Evolutionary conservation across 2,888 invertebrate species (phyloP).

Genomic region (Junonia oenone): DNA sequence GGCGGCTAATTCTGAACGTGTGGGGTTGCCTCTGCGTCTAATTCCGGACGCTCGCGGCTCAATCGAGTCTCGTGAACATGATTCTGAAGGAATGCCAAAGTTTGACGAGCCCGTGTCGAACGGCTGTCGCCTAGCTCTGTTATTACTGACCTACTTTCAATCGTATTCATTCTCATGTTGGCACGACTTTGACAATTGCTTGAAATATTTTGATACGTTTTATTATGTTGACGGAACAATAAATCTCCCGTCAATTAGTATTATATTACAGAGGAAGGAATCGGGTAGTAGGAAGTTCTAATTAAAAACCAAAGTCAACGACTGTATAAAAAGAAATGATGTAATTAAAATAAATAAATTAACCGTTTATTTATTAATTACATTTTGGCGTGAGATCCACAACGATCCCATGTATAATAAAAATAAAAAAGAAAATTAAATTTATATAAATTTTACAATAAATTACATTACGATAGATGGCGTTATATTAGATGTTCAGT

Average conservation of each 20-base stretch:
- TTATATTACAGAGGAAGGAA: conserved; percentile 36
- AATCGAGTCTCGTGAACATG: neutral
- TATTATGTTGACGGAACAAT: neutral
- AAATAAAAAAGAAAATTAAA: conserved; percentile 78
- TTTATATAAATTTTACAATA: conserved; percentile 81
- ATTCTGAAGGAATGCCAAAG: conserved; percentile 11
- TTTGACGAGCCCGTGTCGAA: conserved; percentile 16
- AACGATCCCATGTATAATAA: conserved; percentile 78
- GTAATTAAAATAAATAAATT: conserved; percentile 82
- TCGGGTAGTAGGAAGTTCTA: conserved; percentile 40
- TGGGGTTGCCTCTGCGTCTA: conserved; percentile 52
- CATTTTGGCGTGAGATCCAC: conserved; percentile 78
- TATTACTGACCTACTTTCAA: conserved; percentile 50
- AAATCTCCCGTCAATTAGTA: neutral
- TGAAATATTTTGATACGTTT: neutral
- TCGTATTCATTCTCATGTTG: conserved; percentile 42
- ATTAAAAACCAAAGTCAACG: conserved; percentile 66
- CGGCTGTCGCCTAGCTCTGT: conserved; percentile 19
- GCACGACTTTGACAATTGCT: conserved; percentile 29
- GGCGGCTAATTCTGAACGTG: conserved; percentile 52
- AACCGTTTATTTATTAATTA: conserved; percentile 81
- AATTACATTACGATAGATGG: conserved; percentile 77
- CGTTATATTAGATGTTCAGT: conserved; percentile 78
- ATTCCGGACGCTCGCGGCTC: conserved; percentile 33
- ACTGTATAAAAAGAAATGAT: conserved; percentile 76